A percentile compares a stretch with the other conserved stretches of the same genome.
Conservation (phyloP, 2,113 vertebrate species). For the Pomatorhinus ruficollis region DNA sequence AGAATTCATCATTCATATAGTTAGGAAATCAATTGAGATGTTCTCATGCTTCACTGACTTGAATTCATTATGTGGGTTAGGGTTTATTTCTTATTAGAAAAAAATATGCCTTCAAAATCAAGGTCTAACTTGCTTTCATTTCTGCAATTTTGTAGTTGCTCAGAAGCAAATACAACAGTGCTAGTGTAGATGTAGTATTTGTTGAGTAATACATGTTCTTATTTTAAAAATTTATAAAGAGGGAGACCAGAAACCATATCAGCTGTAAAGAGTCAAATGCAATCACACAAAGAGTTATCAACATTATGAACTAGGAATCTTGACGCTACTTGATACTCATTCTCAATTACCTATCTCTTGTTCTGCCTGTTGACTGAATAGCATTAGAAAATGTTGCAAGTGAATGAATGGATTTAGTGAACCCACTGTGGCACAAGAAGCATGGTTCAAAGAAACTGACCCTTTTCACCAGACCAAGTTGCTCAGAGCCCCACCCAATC, state of each 20-base stretch:
- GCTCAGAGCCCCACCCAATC: neutral
- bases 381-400: conserved; percentile 58
- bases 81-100: neutral
- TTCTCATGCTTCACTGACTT: neutral
- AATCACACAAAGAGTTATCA: conserved; percentile 64
- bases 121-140: neutral
- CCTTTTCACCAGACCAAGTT: neutral
- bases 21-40: neutral
- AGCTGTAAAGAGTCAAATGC: conserved; percentile 69
- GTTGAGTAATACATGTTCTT: conserved; percentile 12
- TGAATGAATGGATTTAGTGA: conserved; percentile 57
- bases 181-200: neutral
- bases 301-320: conserved; percentile 63
- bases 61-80: neutral
- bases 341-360: conserved; percentile 68
- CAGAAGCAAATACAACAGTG: neutral
- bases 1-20: neutral
- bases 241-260: neutral
- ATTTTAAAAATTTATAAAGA: conserved; percentile 30
- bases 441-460: conserved; percentile 13
- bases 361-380: conserved; percentile 56
- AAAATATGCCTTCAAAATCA: neutral
- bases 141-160: neutral
- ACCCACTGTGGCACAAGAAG: neutral
- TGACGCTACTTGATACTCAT: conserved; percentile 75